Conservation (phyloP, 2,797 vertebrate species). For the Falco naumanni region DNA sequence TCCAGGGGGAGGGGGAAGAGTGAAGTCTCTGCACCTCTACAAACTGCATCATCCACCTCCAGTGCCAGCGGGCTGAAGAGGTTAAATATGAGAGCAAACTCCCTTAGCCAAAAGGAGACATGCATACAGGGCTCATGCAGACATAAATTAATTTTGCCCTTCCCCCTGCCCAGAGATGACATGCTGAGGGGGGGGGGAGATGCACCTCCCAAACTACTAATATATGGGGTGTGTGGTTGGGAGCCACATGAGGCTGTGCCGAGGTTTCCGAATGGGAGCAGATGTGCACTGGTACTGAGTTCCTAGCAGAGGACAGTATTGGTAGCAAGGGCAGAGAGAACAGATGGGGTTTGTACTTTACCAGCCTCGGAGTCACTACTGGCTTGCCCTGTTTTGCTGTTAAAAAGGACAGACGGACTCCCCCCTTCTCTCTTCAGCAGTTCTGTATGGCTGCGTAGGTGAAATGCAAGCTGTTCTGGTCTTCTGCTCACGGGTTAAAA, state of each 20-base stretch:
- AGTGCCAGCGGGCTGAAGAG: constrained; percentile 21
- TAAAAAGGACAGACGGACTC: background rate
- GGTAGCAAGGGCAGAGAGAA: background rate
- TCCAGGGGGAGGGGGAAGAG: constrained; percentile 47
- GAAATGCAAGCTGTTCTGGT: background rate
- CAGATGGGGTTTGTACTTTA: rapidly evolving
- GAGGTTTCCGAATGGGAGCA: background rate
- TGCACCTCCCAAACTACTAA: background rate
- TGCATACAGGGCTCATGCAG: background rate
- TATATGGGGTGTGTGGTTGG: background rate
- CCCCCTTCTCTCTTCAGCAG: background rate
- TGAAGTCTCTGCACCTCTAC: constrained; percentile 26
- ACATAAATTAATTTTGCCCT: background rate
- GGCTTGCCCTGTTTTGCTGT: background rate
- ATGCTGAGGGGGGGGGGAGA: background rate
- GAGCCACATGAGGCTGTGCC: background rate
- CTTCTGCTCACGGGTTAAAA: background rate
- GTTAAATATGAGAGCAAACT: constrained; percentile 4
- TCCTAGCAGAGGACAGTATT: background rate
- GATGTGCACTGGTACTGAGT: background rate
- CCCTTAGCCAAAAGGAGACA: background rate
- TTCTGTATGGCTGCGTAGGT: background rate
- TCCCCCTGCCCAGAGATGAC: background rate
- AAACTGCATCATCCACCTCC: constrained; percentile 16
- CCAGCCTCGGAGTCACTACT: background rate